Evolutionary conservation across 1,140 invertebrate genomes (phyloP), one percentile per base, ranked within the genome.

Genomic region (Polyergus mexicanus): DNA sequence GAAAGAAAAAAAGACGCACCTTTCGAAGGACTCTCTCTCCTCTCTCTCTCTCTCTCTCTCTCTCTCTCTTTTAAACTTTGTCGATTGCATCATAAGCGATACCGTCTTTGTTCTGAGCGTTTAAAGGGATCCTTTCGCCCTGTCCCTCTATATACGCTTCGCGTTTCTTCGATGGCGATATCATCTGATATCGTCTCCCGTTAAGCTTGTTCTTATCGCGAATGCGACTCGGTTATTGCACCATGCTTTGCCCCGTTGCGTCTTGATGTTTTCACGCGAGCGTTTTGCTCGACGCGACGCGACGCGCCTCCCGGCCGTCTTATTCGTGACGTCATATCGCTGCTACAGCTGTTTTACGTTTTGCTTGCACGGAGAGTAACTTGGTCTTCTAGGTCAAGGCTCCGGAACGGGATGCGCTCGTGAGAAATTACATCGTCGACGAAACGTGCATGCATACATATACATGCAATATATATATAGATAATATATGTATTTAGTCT

Each of bases 301-400:
- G 16, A 13, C 35, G 13, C 3, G 58, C 54, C 22, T 35, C 22
- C 19, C 10, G 41, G 32, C 44, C 16, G 51, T 25, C 11, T 4
- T 4, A 32, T 4, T 4, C 4, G 3, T 38, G 13, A 84, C n/a
- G n/a, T 84, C 44, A 63, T 47, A 47, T 16, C 65, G 22, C 65
- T 51, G 35, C 75, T 62, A 78, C 81, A 74, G 62, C 35, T 86
- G 72, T 86, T 75, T 90, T 90, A 92, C 41, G 76, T 77, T 91
- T 92, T 44, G 76, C 85, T 68, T 87, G 68, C 58, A 90, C 25
- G 7, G 28, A 62, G 56, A 91, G 89, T 87, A 81, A 89, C 86
- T 91, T 88, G 72, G 86, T 83, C 86, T 92, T 84, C 85, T 90
- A 65, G 88, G 76, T 89, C 88, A 89, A 89, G 88, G 88, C 85